Conservation (phyloP, 37 sponge, comb jelly and placozoan species). For the Mnemiopsis leidyi region DNA sequence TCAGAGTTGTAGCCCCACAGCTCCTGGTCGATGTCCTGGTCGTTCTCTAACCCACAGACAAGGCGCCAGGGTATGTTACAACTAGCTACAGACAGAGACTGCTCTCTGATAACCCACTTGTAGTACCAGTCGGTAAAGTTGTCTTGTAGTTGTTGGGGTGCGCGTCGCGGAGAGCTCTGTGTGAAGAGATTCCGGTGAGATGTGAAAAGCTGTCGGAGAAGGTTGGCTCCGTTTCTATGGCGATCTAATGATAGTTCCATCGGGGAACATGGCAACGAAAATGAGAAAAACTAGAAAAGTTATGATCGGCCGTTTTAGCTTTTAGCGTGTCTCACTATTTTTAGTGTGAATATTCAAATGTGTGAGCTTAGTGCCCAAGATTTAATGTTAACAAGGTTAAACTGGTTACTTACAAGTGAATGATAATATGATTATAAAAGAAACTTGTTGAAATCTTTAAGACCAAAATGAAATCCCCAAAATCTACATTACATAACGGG, state of each 20-base stretch:
- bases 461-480: too few relatives aligned
- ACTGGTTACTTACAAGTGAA: too few relatives aligned
- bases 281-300: not conserved
- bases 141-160: not conserved
- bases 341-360: not conserved
- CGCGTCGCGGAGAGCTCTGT: not conserved
- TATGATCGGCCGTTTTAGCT: not conserved
- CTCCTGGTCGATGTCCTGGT: not conserved
- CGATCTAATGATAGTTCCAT: not conserved
- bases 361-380: not conserved
- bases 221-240: not conserved
- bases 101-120: constrained; percentile 44
- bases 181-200: not conserved
- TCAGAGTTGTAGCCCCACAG: not conserved
- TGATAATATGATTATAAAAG: too few relatives aligned
- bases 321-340: not conserved
- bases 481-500: too few relatives aligned
- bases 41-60: constrained; percentile 8
- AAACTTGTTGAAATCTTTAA: too few relatives aligned
- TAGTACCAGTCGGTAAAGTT: constrained; percentile 29
- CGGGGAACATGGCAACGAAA: not conserved
- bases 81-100: not conserved
- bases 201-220: not conserved
- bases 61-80: constrained; percentile 10
- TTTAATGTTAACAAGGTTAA: not conserved